These are phyloP conservation scores for Urocolius indicus DNA, from an alignment of 2,113 vertebrate genomes.

Conservation along the genomic window DNA sequence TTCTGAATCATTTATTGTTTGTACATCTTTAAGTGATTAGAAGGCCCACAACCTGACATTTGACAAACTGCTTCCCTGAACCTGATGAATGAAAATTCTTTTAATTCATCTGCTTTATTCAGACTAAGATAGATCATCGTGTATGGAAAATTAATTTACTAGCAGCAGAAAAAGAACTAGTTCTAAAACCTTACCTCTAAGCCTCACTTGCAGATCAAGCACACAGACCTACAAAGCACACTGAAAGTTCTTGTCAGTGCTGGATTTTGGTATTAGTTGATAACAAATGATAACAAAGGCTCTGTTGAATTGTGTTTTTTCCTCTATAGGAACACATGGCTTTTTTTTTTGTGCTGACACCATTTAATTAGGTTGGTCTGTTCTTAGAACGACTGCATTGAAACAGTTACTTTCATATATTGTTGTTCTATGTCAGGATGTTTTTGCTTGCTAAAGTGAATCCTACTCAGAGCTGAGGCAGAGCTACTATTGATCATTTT, in stretches of 20 bases:
- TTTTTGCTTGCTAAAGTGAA: neutral
- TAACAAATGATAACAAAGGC: neutral
- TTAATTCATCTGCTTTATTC: slow-evolving; percentile 3
- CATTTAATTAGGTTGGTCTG: neutral
- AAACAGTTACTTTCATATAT: neutral
- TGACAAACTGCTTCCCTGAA: neutral
- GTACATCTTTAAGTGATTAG: neutral
- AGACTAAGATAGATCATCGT: neutral
- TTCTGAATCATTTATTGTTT: neutral
- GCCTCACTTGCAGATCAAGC: neutral
- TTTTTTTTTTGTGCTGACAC: slow-evolving; percentile 25
- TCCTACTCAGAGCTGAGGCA: neutral
- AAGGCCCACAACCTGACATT: neutral
- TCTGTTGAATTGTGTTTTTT: neutral
- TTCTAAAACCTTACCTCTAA: neutral
- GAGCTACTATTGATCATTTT: neutral
- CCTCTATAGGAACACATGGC: neutral
- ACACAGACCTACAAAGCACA: neutral
- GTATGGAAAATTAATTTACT: neutral
- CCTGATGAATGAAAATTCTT: neutral
- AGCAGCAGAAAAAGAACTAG: neutral
- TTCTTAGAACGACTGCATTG: neutral
- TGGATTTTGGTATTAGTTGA: neutral
- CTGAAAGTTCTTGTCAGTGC: neutral
- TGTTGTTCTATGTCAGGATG: slow-evolving; percentile 2